A percentile compares a stretch with the other conserved stretches of the same genome.
Conservation (phyloP, 2,113 vertebrate species). For the Chionomys nivalis region DNA sequence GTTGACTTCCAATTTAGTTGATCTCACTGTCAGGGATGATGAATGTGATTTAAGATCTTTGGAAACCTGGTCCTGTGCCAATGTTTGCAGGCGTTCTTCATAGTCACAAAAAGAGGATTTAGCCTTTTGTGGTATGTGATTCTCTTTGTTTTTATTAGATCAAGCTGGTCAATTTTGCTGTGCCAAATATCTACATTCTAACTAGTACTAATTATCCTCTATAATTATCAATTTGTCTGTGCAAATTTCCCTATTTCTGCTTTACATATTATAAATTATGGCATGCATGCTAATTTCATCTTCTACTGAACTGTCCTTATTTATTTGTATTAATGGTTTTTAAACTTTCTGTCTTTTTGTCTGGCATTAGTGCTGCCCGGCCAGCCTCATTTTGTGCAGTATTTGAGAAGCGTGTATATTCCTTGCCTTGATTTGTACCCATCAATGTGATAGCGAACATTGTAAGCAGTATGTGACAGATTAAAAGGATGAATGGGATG, state of each 20-base stretch:
- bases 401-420: background rate
- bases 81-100: conserved; percentile 18
- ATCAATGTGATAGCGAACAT: background rate
- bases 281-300: background rate
- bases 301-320: background rate
- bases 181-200: conserved; percentile 34
- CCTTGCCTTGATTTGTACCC: background rate
- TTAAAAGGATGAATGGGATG: background rate
- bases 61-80: conserved; percentile 2
- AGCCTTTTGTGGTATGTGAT: conserved; percentile 7
- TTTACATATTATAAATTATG: conserved; percentile 31
- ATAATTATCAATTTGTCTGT: conserved; percentile 19
- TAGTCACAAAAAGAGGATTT: conserved; percentile 8
- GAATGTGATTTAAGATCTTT: conserved; percentile 32
- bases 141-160: conserved; percentile 11
- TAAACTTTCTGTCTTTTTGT: background rate
- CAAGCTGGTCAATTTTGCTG: conserved; percentile 41
- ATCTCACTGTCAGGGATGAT: background rate
- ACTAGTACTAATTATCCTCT: background rate
- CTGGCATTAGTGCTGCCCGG: background rate
- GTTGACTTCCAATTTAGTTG: conserved; percentile 20
- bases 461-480: background rate
- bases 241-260: conserved; percentile 15
- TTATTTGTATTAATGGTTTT: background rate
- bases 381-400: background rate